Base-by-base conservation (phyloP, 1,140 invertebrate species). In the Agrypnia vestita region DNA sequence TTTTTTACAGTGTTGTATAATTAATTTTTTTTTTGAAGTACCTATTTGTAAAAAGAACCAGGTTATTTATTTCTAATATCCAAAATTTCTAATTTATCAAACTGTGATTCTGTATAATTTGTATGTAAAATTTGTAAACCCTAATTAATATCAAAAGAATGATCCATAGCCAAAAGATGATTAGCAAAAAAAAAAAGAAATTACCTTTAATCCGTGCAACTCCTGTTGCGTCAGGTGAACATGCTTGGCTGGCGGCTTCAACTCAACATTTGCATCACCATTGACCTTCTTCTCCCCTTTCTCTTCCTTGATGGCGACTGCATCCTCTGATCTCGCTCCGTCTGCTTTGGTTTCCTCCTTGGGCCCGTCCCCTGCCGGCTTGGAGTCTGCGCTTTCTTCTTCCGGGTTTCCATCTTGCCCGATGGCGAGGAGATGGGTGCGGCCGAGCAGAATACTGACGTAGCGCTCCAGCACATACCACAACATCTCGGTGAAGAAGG, bases 391-490 rank as follows among this genome's bases (percentile, higher is more conserved):
- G 79, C 88, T 85, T 80, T 88, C 86, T 0, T 79, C 84, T 62
- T 88, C 86, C 21, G 85, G 84, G 79, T 91, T 89, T 6, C 85
- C 84, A 53, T 90, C 89, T 6, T 91, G 92, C 73, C 94, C 92
- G 3, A 81, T 35, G 8, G 85, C 77, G n/a, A 90, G 85, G 53
- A 97, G 87, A 87, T 97, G 96, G 46, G 93, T 94, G 78, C 94
- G 93, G 0, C 97, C 97, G 43, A 97, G 89, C 13, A 99, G 88
- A 62, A 96, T 96, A 84, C 95, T 92, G 4, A 99, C 96, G 87
- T 99, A 99, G 47, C 96, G 91, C 84, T 97, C 97, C 49, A 99
- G 88, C 1, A 99, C 97, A 88, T 99, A 99, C 98, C 98, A 99
- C 21, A 98, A 89, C 94, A 99, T 98, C 90, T 99, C 97, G 6